These are phyloP conservation scores for Chiridota heheva DNA, from an alignment of 35 echinoderm and acorn worm species.

Conservation along the genomic window DNA sequence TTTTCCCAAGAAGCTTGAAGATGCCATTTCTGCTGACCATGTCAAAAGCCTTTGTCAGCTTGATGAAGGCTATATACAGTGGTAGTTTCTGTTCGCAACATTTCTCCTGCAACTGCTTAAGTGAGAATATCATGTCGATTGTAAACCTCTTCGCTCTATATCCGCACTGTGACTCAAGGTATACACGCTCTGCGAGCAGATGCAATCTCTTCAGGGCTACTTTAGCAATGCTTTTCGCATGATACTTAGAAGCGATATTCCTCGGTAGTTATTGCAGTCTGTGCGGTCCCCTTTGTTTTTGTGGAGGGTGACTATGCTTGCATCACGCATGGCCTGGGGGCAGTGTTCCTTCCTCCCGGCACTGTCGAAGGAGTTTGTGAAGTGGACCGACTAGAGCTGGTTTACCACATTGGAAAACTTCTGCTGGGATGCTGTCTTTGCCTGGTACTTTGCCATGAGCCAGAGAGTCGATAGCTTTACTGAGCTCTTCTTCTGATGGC, in stretches of 20 bases:
- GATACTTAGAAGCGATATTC: constrained; percentile 48
- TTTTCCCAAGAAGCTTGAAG: constrained; percentile 23
- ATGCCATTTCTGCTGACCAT: constrained; percentile 41
- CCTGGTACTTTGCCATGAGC: no score
- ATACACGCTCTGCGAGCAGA: neutral
- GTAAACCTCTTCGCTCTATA: constrained; percentile 31
- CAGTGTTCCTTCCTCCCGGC: constrained; percentile 36
- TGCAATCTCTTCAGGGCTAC: constrained; percentile 6
- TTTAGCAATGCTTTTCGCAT: constrained; percentile 25
- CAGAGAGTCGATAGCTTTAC: no score
- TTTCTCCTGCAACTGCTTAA: constrained; percentile 43
- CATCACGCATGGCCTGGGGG: constrained; percentile 41
- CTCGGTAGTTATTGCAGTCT: constrained; percentile 51
- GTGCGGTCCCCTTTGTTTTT: no score
- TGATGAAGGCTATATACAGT: constrained; percentile 27
- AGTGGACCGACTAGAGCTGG: no score
- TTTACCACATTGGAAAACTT: no score
- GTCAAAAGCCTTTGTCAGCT: constrained; percentile 50
- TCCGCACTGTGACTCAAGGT: constrained; percentile 37
- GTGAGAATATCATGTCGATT: constrained; percentile 19
- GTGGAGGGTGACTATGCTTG: no score
- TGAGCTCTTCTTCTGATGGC: no score
- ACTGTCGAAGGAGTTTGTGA: no score
- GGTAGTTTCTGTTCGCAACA: constrained; percentile 28
- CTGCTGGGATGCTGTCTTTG: no score